These are phyloP conservation scores for Macropus fuliginosus DNA, from an alignment of 2,797 vertebrate genomes.

Conservation along the genomic window DNA sequence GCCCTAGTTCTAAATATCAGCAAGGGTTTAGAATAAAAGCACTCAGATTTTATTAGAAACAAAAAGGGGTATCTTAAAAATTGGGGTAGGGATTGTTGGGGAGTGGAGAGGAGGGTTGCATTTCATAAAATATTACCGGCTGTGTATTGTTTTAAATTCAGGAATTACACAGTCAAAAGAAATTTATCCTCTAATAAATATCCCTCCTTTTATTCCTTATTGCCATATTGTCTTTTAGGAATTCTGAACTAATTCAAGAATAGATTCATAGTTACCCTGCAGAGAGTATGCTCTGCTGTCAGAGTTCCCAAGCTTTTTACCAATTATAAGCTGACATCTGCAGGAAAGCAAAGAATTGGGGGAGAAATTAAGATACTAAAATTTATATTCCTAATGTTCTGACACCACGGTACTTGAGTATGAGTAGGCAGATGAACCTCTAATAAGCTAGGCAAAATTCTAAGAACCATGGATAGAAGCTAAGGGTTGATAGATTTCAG, in stretches of 20 bases:
- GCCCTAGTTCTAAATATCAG: conserved; percentile 34
- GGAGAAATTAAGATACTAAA: neutral
- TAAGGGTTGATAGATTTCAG: neutral
- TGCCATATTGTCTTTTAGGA: conserved; percentile 58
- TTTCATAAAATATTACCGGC: conserved; percentile 69
- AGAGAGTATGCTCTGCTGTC: conserved; percentile 16
- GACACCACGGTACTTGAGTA: neutral
- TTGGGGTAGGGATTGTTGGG: conserved; percentile 52
- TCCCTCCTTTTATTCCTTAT: conserved; percentile 46
- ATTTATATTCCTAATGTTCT: conserved; percentile 5
- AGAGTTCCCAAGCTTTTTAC: conserved; percentile 30
- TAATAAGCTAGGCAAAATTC: neutral
- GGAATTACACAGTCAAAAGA: conserved; percentile 66
- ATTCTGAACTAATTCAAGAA: conserved; percentile 61
- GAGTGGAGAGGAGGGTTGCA: conserved; percentile 22
- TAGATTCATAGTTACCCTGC: conserved; percentile 32
- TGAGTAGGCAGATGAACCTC: conserved; percentile 11
- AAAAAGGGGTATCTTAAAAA: conserved; percentile 29
- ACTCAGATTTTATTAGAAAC: conserved; percentile 57
- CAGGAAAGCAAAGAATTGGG: conserved; percentile 7
- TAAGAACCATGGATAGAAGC: neutral
- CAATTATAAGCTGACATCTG: conserved; percentile 38
- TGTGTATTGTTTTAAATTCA: conserved; percentile 67
- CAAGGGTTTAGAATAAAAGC: conserved; percentile 36
- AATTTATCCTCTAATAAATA: conserved; percentile 71